Conservation (phyloP, 1,140 invertebrate species). For the Anastrepha ludens region DNA sequence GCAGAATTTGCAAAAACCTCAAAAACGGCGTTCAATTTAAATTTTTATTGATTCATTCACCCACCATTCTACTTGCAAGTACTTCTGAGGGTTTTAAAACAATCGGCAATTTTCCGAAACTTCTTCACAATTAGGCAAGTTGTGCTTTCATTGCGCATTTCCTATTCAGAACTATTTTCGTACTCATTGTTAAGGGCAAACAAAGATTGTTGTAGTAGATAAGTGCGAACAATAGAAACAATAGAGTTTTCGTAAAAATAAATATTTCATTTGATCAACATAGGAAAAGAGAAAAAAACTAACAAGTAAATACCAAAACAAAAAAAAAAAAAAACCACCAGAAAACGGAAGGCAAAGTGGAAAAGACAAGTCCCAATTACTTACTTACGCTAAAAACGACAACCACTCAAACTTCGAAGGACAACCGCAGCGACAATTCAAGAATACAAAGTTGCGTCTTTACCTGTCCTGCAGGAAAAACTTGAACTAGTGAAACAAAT, state of each 20-base stretch:
- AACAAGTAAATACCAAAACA: not conserved
- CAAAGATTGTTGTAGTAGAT: no score
- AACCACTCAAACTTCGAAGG: not conserved
- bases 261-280: not conserved
- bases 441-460: no score
- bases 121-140: not conserved
- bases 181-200: no score
- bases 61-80: no score
- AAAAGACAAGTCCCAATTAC: not conserved
- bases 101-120: not conserved
- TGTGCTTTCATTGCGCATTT: not conserved
- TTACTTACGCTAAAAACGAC: not conserved
- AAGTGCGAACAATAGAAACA: no score
- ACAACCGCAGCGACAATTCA: not conserved
- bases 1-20: no score
- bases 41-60: no score
- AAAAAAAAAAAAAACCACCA: not conserved
- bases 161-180: not conserved
- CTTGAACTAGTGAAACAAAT: no score
- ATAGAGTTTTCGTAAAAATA: no score
- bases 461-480: no score
- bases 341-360: not conserved
- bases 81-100: no score
- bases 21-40: no score
- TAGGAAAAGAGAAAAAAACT: not conserved